Evolutionary conservation across 2,113 vertebrate genomes (phyloP).

Genomic region (Plotosus lineatus): DNA sequence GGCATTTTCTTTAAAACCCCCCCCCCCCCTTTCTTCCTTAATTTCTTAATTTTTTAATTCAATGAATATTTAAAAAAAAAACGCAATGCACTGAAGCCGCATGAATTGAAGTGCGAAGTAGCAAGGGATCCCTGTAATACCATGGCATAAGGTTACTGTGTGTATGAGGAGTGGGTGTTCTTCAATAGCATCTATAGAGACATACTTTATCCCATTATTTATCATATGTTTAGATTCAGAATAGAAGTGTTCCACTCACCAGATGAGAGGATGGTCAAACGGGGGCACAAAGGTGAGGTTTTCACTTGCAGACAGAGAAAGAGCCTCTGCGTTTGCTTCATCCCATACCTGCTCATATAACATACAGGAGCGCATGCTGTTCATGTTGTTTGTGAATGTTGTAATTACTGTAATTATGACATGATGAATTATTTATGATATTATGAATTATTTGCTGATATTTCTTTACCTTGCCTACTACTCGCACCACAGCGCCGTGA

Average conservation of each 20-base stretch:
- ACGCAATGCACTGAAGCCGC: no score
- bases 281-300: slow-evolving; percentile 71
- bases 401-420: neutral
- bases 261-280: slow-evolving; percentile 77
- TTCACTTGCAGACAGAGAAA: slow-evolving; percentile 64
- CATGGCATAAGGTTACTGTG: neutral
- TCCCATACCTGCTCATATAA: slow-evolving; percentile 72
- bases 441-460: no score
- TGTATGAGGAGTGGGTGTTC: neutral
- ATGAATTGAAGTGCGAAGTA: no score
- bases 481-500: slow-evolving; percentile 69
- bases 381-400: no score
- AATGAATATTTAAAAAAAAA: no score
- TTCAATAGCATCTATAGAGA: neutral
- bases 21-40: no score
- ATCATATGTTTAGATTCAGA: neutral
- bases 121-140: no score
- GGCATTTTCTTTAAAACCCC: no score
- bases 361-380: no score
- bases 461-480: slow-evolving; percentile 68
- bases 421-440: no score
- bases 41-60: no score
- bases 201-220: neutral
- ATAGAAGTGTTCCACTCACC: slow-evolving; percentile 60
- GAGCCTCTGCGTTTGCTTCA: slow-evolving; percentile 74